Conservation (phyloP, 2,113 vertebrate species). For the Ictalurus punctatus region DNA sequence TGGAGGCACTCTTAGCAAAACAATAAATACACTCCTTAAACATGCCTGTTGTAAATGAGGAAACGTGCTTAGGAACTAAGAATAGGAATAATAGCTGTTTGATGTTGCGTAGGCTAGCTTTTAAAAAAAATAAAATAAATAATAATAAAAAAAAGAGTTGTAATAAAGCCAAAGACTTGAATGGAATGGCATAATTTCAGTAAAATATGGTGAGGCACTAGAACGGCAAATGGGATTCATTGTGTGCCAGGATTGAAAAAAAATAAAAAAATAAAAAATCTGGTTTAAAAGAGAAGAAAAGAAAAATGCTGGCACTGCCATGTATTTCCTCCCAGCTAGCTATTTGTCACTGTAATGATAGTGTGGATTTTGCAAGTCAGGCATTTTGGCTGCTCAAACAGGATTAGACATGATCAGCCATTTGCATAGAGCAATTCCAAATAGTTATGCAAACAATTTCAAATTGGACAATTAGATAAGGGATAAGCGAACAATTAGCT, state of each 20-base stretch:
- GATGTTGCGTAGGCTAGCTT: not conserved
- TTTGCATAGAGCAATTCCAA: not conserved
- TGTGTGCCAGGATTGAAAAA: not conserved
- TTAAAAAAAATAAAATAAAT: not conserved
- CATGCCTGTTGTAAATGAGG: not conserved
- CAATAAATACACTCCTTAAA: not conserved
- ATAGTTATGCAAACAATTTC: not conserved
- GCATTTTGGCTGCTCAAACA: conserved; percentile 7
- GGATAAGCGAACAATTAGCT: not conserved
- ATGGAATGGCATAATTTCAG: not conserved
- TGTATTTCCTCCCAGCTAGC: not conserved
- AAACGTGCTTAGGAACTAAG: not conserved
- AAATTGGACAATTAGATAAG: not conserved
- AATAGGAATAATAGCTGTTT: not conserved
- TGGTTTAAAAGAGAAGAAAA: not conserved
- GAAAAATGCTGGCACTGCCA: not conserved
- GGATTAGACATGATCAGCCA: not conserved
- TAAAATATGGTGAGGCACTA: not conserved
- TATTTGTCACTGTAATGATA: not conserved
- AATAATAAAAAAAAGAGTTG: not conserved
- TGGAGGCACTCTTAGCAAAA: not conserved
- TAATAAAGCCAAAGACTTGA: not conserved
- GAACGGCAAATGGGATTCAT: not conserved
- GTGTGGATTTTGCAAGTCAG: not conserved
- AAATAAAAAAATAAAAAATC: not conserved